Evolutionary conservation across 1,140 invertebrate genomes (phyloP).

Genomic region (Tigriopus japonicus): DNA sequence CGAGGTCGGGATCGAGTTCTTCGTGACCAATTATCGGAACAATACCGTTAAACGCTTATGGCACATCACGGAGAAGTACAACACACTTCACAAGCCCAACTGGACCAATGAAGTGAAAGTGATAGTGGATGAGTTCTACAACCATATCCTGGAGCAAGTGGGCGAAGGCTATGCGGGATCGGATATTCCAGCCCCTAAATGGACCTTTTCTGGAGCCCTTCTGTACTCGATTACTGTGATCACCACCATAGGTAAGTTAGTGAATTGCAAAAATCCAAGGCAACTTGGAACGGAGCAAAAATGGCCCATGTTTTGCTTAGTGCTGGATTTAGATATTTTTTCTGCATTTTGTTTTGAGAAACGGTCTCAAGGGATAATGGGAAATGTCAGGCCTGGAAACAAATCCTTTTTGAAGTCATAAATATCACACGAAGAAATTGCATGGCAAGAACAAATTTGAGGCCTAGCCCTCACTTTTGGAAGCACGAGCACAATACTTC

Average conservation of each 20-base stretch:
- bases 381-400: too few relatives aligned
- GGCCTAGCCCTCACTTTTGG: too few relatives aligned
- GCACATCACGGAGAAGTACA: slow-evolving; percentile 22
- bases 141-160: slow-evolving; percentile 20
- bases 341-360: too few relatives aligned
- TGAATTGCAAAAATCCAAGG: neutral
- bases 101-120: slow-evolving; percentile 22
- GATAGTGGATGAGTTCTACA: slow-evolving; percentile 21
- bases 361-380: too few relatives aligned
- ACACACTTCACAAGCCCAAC: slow-evolving; percentile 22
- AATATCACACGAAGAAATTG: too few relatives aligned
- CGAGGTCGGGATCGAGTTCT: slow-evolving; percentile 16
- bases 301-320: too few relatives aligned
- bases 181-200: slow-evolving; percentile 21
- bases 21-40: slow-evolving; percentile 16
- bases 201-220: slow-evolving; percentile 28
- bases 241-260: slow-evolving; percentile 28
- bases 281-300: too few relatives aligned
- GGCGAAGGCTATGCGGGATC: slow-evolving; percentile 19
- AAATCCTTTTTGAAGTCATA: too few relatives aligned
- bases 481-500: too few relatives aligned
- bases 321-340: too few relatives aligned
- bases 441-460: too few relatives aligned
- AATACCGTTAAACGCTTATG: slow-evolving; percentile 21
- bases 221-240: slow-evolving; percentile 30